Base-by-base conservation (phyloP, 2,888 invertebrate genomes). In the Leucoma salicis region DNA sequence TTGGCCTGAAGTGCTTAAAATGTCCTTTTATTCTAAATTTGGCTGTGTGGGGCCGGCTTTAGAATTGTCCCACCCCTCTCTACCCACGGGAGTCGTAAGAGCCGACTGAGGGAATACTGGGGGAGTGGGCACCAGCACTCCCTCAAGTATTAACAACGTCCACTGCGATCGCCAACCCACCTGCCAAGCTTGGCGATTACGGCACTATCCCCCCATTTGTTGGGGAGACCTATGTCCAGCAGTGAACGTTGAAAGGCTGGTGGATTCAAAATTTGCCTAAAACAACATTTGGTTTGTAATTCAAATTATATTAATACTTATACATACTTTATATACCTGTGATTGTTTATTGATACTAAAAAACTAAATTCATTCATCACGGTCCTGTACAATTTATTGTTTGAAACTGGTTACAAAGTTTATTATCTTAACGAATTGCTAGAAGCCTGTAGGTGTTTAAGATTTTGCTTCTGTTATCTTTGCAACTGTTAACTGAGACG, bases 391-490 rank as follows among this genome's bases (percentile, higher is more conserved):
- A 59, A 51, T 55, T 55, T 57, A 59, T 51, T 56, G 39, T 57
- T 52, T 42, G 35, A 25, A 47, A 40, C 55, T 46, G 27, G 40
- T 46, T 33, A 24, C 27, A 35, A 59, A 55, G 49, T 57, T 48
- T 46, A 46, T 41, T 56, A 59, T 59, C 52, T 42, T 14, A 32
- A 39, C 32, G 42, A 52, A 34, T 56, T 44, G 42, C 52, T 49
- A 39, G 28, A 52, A 46, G 45, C 48, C 57, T 44, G 43, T 39
- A 56, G 53, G 57, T 59, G 49, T 52, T 56, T 46, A 13, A 25
- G 42, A 16, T 58, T 48, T 28, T 31, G 14, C 14, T 42, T 59
- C 35, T 49, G 53, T 60, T 57, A 57, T 60, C 57, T 38, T 46
- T 48, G 41, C 39, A 39, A 32, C 14, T 42, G 37, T 35, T 43